Evolutionary conservation across 2,888 invertebrate genomes (phyloP), one percentile per base, ranked within the genome.

Genomic region (Eutolmus rufibarbis): DNA sequence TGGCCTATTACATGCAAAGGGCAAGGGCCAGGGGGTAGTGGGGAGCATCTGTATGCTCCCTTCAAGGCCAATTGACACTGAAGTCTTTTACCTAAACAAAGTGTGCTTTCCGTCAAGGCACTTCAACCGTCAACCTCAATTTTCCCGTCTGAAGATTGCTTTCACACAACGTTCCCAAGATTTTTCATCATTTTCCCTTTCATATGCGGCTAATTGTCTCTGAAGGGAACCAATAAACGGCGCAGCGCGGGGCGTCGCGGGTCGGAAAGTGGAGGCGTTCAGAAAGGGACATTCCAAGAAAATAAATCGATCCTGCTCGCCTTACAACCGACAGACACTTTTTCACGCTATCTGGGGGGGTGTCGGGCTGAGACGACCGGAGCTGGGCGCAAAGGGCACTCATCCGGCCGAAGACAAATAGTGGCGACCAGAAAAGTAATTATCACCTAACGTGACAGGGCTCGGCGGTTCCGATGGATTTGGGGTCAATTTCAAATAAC

Each of bases 191-290:
- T 85, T 46, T 85, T 74, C 43, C 37, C 82, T 85, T 74, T 85
- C 85, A 85, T 85, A 85, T 85, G 74, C 46, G 74, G 74, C 74
- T 85, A 85, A 85, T 85, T 85, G 85, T 85, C 74, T 74, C 74
- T 74, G 85, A 85, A 85, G 57, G 43, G 43, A 85, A 74, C 74
- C 85, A 85, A 85, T 85, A 85, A 74, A 12, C 84, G 74, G 40
- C 46, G 19, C 56, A 46, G 46, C 14, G 31, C 28, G 7, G 19
- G 46, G 2, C 23, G 46, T 16, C 16, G 43, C 16, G 28, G 78
- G 14, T 37, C 0, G 37, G 19, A 8, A 14, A 16, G 14, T n/a
- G 40, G n/a, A 19, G 16, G 79, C 28, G 14, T 46, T 16, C 85
- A 37, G 43, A 23, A 46, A 51, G n/a, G 66, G 19, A 84, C 37